Conservation (phyloP, 2,113 vertebrate genomes). For the Plotosus lineatus region DNA sequence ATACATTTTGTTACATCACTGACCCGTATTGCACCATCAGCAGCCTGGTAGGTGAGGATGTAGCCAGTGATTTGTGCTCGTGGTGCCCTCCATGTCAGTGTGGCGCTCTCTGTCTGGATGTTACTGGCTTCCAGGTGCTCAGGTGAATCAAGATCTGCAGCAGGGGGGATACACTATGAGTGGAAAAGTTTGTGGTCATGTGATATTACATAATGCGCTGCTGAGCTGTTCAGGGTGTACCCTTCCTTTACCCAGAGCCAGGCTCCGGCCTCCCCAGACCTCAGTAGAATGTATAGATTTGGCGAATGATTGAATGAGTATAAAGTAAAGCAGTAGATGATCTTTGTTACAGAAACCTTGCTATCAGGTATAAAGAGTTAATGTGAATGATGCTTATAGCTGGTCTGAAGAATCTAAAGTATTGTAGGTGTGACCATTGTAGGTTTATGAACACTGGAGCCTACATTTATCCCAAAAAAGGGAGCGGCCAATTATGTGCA, state of each 20-base stretch:
- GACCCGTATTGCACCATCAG: slow-evolving; percentile 85
- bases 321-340: not conserved
- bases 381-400: not conserved
- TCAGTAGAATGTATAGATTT: too few species aligned
- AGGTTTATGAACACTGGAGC: too few species aligned
- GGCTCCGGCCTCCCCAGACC: too few species aligned
- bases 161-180: slow-evolving; percentile 40
- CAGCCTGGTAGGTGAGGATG: slow-evolving; percentile 86
- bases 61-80: slow-evolving; percentile 85
- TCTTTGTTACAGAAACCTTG: not conserved
- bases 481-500: too few species aligned
- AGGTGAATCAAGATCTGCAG: slow-evolving; percentile 86
- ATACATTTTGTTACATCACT: slow-evolving; percentile 15
- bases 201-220: too few species aligned
- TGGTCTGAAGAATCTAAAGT: not conserved
- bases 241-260: too few species aligned
- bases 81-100: slow-evolving; percentile 86
- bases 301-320: too few species aligned
- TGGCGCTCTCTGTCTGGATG: slow-evolving; percentile 85
- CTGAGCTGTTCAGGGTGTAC: too few species aligned
- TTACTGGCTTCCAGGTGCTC: slow-evolving; percentile 82
- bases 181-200: too few species aligned
- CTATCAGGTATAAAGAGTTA: not conserved
- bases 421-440: not conserved
- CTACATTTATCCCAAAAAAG: too few species aligned